Base-by-base conservation (phyloP, 2,113 vertebrate genomes). In the Accipiter virgatus region DNA sequence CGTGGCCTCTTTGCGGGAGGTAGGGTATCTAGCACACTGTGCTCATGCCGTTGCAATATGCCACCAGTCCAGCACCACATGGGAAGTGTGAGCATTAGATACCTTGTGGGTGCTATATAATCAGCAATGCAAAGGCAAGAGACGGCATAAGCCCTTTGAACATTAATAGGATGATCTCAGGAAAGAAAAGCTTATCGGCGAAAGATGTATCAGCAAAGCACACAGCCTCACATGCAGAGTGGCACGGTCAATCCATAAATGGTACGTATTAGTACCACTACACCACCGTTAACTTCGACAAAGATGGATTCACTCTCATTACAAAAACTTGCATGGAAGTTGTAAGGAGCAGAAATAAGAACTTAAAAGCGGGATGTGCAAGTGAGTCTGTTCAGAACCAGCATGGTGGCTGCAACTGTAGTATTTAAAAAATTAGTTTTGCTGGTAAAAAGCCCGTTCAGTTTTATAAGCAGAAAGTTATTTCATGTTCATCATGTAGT, bases 261-360 rank as follows among this genome's bases (percentile, higher is more conserved):
- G 63, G 31, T 52, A 47, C 0, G 0, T 66, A 9, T 43, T 65
- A 58, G 4, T 36, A 61, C 32, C 4, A 1, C 16, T 58, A 63
- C 31, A 38, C 9, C 31, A 43, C 50, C 16, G 10, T 27, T 78
- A 85, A 36, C 12, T 82, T 92, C 27, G 68, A 74, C 36, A 66
- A 81, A 90, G 50, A 52, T 43, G 34, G 26, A 43, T 62, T 74
- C 45, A 8, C 15, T 65, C 27, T 31, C 27, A 26, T 61, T 55
- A 29, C 31, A 68, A 88, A 86, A 87, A 31, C 5, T 40, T 5
- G 0, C 19, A 27, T 8, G 21, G 55, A 55, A 74, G 31, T 70
- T 62, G 17, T 48, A 62, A 72, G 59, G 59, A 91, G 48, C 23
- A 56, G 27, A 71, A 84, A 84, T 38, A 52, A 93, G 26, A 53